Base-by-base conservation (phyloP, 2,888 invertebrate species). In the Drosophila suboccidentalis region DNA sequence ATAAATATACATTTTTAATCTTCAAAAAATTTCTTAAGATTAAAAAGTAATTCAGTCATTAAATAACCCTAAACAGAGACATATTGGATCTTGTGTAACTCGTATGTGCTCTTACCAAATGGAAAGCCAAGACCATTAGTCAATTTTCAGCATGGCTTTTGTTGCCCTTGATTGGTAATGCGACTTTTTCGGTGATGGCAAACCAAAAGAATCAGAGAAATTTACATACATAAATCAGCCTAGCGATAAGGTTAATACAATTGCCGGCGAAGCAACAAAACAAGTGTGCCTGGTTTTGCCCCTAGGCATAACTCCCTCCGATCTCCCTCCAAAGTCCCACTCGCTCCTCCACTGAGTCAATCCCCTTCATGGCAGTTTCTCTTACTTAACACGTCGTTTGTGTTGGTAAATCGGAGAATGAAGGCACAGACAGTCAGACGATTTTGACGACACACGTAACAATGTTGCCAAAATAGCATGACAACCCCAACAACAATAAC, bases 381-480 rank as follows among this genome's bases (percentile, higher is more conserved):
- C 58, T 75, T 70, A 71, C 73, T 89, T 82, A 80, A 75, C 87
- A 86, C 75, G 70, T 83, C 75, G 70, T 78, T 89, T 73, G 61
- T 65, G 60, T 69, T 69, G 79, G 51, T 69, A 70, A 73, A 71
- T 78, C 66, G 70, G 38, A 62, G 55, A 70, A 64, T 51, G 71
- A 65, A 62, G 75, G 66, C 78, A 65, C 51, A 70, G 85, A 68
- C 71, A 75, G 80, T 49, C 71, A 54, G 66, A 53, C 73, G 77
- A 78, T 70, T 78, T 68, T 60, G 72, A 50, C 64, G 68, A 75
- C 71, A 80, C 68, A 75, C 75, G 78, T 74, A 81, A 85, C 87
- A 85, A 78, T 87, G 86, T 85, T 87, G 83, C 75, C 86, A 76
- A 82, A 84, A 87, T 63, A 82, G 75, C 82, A 76, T 82, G 79